Evolutionary conservation across 2,113 vertebrate species (phyloP).

Genomic region (Psilopogon haemacephalus): DNA sequence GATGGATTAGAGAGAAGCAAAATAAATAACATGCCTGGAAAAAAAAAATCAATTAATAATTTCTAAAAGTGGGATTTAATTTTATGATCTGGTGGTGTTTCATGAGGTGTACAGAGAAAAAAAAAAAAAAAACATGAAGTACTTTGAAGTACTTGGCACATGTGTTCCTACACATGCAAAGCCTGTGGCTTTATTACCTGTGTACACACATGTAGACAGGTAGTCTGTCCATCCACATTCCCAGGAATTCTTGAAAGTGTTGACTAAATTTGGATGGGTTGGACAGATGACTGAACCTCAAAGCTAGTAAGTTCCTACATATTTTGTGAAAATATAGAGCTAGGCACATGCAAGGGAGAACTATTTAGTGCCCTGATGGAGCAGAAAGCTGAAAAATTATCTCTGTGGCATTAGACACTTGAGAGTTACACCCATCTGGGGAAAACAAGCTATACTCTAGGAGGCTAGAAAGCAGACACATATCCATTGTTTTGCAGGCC

Average conservation of each 20-base stretch:
- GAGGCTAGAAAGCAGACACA: not conserved
- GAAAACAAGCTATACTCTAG: not conserved
- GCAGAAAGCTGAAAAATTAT: not conserved
- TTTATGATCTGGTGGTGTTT: not conserved
- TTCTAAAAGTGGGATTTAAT: constrained; percentile 21
- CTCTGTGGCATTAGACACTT: rapidly evolving
- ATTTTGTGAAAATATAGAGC: not conserved
- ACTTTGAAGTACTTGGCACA: not conserved
- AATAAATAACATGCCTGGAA: not conserved
- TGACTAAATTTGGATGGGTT: not conserved
- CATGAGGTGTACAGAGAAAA: not conserved
- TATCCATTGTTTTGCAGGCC: not conserved
- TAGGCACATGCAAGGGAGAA: not conserved
- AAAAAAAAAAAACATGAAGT: no score
- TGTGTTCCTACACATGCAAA: not conserved
- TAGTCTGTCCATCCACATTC: not conserved
- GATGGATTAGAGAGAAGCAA: not conserved
- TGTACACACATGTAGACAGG: not conserved
- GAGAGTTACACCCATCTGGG: not conserved
- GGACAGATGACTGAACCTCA: not conserved
- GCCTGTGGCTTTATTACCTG: rapidly evolving
- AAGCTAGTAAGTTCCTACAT: not conserved
- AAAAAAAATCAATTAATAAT: not conserved
- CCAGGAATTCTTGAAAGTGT: not conserved
- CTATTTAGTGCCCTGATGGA: not conserved